These are phyloP conservation scores for Cantharis flavilabris DNA, from an alignment of 2,888 invertebrate genomes.

Conservation along the genomic window DNA sequence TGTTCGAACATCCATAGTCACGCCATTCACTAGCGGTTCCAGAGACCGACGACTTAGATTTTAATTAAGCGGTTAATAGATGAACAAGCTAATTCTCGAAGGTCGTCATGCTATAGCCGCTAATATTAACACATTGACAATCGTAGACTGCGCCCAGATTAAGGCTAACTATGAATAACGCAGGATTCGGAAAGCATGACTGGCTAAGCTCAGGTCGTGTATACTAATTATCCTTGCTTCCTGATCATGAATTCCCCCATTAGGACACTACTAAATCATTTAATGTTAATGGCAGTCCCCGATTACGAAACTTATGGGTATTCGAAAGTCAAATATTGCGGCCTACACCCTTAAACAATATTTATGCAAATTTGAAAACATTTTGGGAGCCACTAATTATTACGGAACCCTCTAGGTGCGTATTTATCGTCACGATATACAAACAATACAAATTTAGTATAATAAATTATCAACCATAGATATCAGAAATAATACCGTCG, in stretches of 20 bases:
- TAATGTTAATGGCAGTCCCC: slow-evolving; percentile 46
- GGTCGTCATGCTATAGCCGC: slow-evolving; percentile 9
- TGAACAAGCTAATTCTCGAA: slow-evolving; percentile 6
- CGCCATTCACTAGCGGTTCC: too few species aligned
- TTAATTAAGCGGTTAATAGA: neutral
- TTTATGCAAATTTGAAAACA: neutral
- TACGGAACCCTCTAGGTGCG: slow-evolving; percentile 27
- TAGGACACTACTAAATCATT: slow-evolving; percentile 52
- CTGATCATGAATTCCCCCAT: slow-evolving; percentile 52
- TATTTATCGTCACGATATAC: slow-evolving; percentile 36
- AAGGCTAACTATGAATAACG: slow-evolving; percentile 34
- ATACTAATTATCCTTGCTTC: slow-evolving; percentile 50
- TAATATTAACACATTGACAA: slow-evolving; percentile 30
- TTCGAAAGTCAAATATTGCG: slow-evolving; percentile 15
- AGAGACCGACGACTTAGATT: neutral
- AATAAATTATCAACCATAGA: slow-evolving; percentile 44
- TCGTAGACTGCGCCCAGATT: slow-evolving; percentile 26
- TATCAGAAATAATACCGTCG: slow-evolving; percentile 43
- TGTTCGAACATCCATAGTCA: neutral
- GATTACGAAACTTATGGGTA: slow-evolving; percentile 9
- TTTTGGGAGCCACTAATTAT: slow-evolving; percentile 33
- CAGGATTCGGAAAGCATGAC: slow-evolving; percentile 33
- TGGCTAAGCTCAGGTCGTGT: slow-evolving; percentile 44
- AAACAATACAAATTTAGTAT: slow-evolving; percentile 44
- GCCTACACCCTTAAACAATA: neutral